A percentile compares a stretch with the other conserved stretches of the same genome.
Conservation (phyloP, 2,888 invertebrate genomes). For the Plagodis pulveraria region DNA sequence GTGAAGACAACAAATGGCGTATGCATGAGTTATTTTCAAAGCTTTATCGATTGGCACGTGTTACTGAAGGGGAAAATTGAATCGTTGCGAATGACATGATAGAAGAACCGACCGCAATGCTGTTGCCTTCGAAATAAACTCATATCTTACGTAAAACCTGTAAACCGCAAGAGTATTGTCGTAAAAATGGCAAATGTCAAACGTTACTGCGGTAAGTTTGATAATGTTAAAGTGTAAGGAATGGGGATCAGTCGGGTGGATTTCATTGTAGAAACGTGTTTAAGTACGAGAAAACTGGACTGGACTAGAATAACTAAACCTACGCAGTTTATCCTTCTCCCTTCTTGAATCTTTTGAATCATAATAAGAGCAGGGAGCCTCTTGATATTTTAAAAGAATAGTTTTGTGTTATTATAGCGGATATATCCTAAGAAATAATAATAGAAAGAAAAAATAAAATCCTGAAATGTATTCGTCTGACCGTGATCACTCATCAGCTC, state of each 20-base stretch:
- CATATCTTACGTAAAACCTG: slow-evolving; percentile 11
- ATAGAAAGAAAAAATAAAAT: too few species aligned
- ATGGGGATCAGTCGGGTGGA: not conserved
- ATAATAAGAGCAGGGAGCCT: too few species aligned
- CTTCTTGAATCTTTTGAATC: too few species aligned
- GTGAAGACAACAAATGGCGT: slow-evolving; percentile 12
- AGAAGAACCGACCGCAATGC: slow-evolving; percentile 9
- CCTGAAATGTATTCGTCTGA: too few species aligned
- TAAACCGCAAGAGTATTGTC: slow-evolving; percentile 15
- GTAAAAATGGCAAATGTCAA: slow-evolving; percentile 13
- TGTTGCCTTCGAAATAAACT: slow-evolving; percentile 12
- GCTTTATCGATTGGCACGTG: slow-evolving; percentile 15
- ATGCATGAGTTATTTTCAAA: slow-evolving; percentile 15
- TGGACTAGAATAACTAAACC: too few species aligned
- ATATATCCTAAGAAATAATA: too few species aligned
- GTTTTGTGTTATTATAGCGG: too few species aligned
- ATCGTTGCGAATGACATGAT: slow-evolving; percentile 21
- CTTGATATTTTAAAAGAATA: too few species aligned
- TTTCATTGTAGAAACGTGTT: slow-evolving; percentile 5
- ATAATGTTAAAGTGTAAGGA: slow-evolving; percentile 5
- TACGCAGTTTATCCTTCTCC: too few species aligned
- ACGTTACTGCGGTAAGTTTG: slow-evolving; percentile 1
- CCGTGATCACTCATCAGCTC: too few species aligned
- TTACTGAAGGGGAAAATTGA: slow-evolving; percentile 13
- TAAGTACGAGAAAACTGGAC: too few species aligned